Base-by-base conservation (phyloP, 2,888 invertebrate genomes). In the Cryptocephalus primarius region DNA sequence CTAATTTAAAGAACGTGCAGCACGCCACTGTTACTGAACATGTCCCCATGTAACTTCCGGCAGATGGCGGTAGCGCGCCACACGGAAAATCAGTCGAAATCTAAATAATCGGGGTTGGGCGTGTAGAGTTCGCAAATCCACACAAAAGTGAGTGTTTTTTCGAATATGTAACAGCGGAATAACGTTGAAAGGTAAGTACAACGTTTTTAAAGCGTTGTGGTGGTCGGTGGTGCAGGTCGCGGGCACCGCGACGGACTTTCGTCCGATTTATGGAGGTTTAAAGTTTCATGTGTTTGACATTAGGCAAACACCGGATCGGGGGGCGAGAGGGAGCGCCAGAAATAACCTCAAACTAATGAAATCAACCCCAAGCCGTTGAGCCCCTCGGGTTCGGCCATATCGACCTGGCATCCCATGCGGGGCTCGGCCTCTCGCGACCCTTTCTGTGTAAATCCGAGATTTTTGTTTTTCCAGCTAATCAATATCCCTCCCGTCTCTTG, bases 31-130 rank as follows among this genome's bases (percentile, higher is more conserved):
- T 22, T 22, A 22, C 22, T 22, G 22, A 22, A 22, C 22, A 6
- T 22, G 22, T 22, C 40, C 11, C 2, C 40, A 13, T n/a, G 3
- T 40, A 12, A 12, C 12, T 12, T 40, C 22, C 40, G 11, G 40
- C 14, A 12, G 13, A 40, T 40, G 11, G 11, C 40, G 14, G 22
- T 40, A 12, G 40, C 12, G 40, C 40, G 40, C 40, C 14, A 14
- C 12, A 40, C 10, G 40, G 51, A 49, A 48, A 58, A 55, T 59
- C 62, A 66, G 67, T 64, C 59, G 59, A 59, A 63, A 60, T 61
- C 58, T 56, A 60, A 62, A 63, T 61, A 61, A 62, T 46, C 48
- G 48, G 46, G 51, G 62, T 60, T 67, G 68, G 68, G 68, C 67
- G 68, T 68, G 68, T 67, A 60, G 60, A 59, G 55, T 57, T 59